phyloP scores from a whole-genome alignment of 2,113 vertebrate species.

The Dromaius novaehollandiae region DNA sequence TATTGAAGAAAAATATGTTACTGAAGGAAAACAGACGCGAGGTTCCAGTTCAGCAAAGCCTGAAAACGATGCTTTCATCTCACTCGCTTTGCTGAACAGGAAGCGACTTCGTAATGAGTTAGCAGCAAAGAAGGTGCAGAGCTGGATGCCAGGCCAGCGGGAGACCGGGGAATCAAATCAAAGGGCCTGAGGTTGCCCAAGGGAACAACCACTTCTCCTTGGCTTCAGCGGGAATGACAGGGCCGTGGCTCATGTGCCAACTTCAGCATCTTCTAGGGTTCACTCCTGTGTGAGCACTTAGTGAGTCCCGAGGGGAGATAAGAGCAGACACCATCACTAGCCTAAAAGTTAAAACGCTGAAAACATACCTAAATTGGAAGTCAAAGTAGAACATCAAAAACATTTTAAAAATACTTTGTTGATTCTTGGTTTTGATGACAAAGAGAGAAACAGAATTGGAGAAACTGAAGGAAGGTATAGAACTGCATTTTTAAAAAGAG shows the following conservation, averaged over 20 bases:
- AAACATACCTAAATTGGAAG: not conserved
- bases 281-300: not conserved
- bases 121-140: not conserved
- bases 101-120: not conserved
- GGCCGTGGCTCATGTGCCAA: not conserved
- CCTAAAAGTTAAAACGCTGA: not conserved
- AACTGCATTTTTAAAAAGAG: not conserved
- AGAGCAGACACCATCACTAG: not conserved
- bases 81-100: not conserved
- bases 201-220: accelerated
- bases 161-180: not conserved
- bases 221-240: not conserved
- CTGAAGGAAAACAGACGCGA: constrained; percentile 22
- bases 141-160: not conserved
- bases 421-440: not conserved
- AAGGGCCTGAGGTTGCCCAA: not conserved
- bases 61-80: constrained; percentile 3
- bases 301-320: not conserved
- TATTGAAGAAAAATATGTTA: not conserved
- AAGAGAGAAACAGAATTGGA: not conserved
- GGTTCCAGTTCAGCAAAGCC: constrained; percentile 35
- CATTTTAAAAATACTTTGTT: not conserved
- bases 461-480: not conserved
- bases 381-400: not conserved
- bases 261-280: not conserved